A percentile compares a stretch with the other conserved stretches of the same genome.
phyloP scores from a whole-genome alignment of 2,797 vertebrate genomes.

The Chelmon rostratus region DNA sequence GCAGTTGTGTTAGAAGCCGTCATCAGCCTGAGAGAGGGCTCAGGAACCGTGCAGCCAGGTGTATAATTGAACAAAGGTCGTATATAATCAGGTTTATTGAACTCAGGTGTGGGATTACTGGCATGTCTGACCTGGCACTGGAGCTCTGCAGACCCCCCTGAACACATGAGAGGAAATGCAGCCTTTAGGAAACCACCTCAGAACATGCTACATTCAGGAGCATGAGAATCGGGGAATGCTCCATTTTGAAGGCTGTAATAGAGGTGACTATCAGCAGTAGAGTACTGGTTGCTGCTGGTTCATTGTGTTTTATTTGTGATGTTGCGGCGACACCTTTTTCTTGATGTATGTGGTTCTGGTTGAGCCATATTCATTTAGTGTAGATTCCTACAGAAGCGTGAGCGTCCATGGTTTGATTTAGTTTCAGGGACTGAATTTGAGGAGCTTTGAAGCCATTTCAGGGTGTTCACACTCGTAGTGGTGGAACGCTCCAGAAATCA shows the following conservation, averaged over 20 bases:
- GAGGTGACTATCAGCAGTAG: too few relatives aligned
- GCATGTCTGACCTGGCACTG: not conserved
- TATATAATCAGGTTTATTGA: not conserved
- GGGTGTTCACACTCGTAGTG: too few relatives aligned
- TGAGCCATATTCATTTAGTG: not conserved
- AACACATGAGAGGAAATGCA: not conserved
- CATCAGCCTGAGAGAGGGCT: not conserved
- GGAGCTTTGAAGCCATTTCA: not conserved
- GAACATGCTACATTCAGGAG: not conserved
- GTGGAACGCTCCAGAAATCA: not conserved
- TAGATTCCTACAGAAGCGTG: too few relatives aligned
- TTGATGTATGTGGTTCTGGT: not conserved
- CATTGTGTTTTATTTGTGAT: not conserved
- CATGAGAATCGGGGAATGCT: not conserved
- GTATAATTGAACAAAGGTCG: not conserved
- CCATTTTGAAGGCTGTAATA: not conserved
- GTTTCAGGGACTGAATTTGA: not conserved
- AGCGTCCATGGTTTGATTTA: too few relatives aligned
- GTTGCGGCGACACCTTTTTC: too few relatives aligned
- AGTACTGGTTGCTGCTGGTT: too few relatives aligned
- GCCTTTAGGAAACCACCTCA: not conserved
- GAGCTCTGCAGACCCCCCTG: not conserved
- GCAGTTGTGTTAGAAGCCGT: not conserved
- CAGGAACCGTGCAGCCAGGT: not conserved
- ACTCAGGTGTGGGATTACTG: conserved; percentile 1